Evolutionary conservation across 2,888 invertebrate species (phyloP).

Genomic region (Drosophila neonasuta): DNA sequence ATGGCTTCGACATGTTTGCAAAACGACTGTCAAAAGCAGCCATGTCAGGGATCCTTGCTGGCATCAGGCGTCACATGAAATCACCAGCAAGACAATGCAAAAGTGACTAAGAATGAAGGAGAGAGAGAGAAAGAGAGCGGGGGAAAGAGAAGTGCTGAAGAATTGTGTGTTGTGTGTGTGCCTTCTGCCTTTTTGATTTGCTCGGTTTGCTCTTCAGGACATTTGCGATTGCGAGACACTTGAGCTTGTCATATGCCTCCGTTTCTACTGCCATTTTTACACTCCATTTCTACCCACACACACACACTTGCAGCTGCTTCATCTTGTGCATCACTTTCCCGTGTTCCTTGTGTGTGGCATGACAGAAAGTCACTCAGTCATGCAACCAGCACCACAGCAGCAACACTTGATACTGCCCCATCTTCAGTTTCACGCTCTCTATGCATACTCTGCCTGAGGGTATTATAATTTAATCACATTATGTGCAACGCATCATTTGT

Average conservation of each 20-base stretch:
- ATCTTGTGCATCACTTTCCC: slow-evolving; percentile 32
- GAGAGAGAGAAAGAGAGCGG: neutral
- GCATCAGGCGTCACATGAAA: slow-evolving; percentile 45
- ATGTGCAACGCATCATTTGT: neutral
- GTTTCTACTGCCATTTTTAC: slow-evolving; percentile 1
- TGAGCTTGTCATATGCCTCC: slow-evolving; percentile 61
- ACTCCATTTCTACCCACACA: neutral
- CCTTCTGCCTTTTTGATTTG: slow-evolving; percentile 59
- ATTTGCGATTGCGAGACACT: slow-evolving; percentile 49
- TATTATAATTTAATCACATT: neutral
- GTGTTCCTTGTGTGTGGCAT: slow-evolving; percentile 41
- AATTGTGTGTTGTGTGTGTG: slow-evolving; percentile 24
- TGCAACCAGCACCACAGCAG: slow-evolving; percentile 57
- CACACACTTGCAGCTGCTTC: neutral
- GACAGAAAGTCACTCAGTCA: slow-evolving; percentile 73
- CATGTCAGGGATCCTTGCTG: slow-evolving; percentile 37
- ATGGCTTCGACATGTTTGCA: slow-evolving; percentile 79
- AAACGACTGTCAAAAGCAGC: slow-evolving; percentile 77
- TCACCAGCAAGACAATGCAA: slow-evolving; percentile 19
- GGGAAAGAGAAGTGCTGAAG: slow-evolving; percentile 9
- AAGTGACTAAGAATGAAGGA: neutral
- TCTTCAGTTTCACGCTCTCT: neutral
- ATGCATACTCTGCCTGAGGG: neutral
- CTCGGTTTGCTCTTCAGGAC: slow-evolving; percentile 52
- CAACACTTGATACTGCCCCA: slow-evolving; percentile 53